These are phyloP conservation scores for Tethya wilhelma DNA, from an alignment of 37 sponge, comb jelly and placozoan genomes.

Conservation along the genomic window DNA sequence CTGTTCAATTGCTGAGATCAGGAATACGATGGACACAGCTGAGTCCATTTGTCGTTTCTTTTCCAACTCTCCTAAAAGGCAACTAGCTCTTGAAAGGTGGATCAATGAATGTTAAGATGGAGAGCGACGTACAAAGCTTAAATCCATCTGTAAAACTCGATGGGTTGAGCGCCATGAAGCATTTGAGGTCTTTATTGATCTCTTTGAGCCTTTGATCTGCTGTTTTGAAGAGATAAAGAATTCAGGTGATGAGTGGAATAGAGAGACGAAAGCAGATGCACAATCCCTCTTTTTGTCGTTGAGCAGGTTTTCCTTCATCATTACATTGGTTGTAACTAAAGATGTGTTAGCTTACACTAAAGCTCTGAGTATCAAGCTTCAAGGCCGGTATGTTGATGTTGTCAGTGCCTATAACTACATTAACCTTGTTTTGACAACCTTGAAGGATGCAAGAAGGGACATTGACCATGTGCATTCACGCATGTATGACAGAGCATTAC, in stretches of 20 bases:
- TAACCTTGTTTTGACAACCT: constrained; percentile 5
- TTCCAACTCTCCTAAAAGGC: constrained; percentile 33
- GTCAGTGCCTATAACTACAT: constrained; percentile 52
- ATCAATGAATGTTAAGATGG: neutral
- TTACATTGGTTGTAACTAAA: constrained; percentile 39
- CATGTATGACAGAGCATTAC: constrained; percentile 37
- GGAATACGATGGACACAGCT: constrained; percentile 46
- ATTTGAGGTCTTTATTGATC: constrained; percentile 47
- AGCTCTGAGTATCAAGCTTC: constrained; percentile 63
- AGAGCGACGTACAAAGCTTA: constrained; percentile 20
- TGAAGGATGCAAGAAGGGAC: constrained; percentile 5
- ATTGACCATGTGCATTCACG: constrained; percentile 46
- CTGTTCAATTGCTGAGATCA: constrained; percentile 28
- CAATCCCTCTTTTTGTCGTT: constrained; percentile 30
- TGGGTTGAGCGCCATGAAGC: constrained; percentile 66
- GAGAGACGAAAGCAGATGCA: constrained; percentile 63
- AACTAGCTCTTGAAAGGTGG: constrained; percentile 21
- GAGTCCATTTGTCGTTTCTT: constrained; percentile 33
- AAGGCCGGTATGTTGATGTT: constrained; percentile 63
- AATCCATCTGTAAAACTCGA: constrained; percentile 31
- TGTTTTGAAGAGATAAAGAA: constrained; percentile 35
- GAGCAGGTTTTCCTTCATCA: constrained; percentile 52
- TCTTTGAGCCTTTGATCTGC: constrained; percentile 8
- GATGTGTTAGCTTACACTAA: constrained; percentile 51
- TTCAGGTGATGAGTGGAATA: constrained; percentile 34